Evolutionary conservation across 2,113 vertebrate genomes (phyloP).

Genomic region (Leptosomus discolor): DNA sequence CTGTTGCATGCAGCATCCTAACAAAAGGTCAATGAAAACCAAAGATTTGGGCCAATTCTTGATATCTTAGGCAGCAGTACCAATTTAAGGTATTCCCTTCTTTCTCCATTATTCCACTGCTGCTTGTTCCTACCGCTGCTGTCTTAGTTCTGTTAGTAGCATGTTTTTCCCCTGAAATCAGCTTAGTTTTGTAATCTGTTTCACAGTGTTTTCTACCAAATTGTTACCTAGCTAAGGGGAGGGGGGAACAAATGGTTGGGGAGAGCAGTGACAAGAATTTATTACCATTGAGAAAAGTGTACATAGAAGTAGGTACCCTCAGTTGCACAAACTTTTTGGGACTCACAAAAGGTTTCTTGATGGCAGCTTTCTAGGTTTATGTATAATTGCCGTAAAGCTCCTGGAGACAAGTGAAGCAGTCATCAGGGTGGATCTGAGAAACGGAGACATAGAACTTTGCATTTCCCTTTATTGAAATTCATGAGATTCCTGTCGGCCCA

Average conservation of each 20-base stretch:
- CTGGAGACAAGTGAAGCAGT: background rate
- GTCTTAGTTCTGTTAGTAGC: background rate
- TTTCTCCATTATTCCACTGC: background rate
- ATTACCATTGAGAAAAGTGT: background rate
- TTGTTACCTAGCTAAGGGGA: background rate
- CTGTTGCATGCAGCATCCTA: background rate
- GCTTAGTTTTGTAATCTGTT: background rate
- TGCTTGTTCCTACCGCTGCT: background rate
- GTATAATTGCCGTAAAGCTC: background rate
- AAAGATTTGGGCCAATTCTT: background rate
- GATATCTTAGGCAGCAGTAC: background rate
- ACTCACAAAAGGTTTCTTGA: background rate
- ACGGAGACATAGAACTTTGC: background rate
- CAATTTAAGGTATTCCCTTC: background rate
- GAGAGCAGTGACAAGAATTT: background rate
- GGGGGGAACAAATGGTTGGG: background rate
- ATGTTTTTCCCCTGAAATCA: background rate
- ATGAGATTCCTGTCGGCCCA: background rate
- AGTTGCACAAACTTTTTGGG: background rate
- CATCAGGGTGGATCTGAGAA: background rate
- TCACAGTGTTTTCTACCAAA: background rate
- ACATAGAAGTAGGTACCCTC: background rate
- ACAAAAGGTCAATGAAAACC: background rate
- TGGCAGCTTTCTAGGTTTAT: background rate
- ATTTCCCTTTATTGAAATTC: constrained; percentile 39